A percentile compares a stretch with the other conserved stretches of the same genome.
phyloP scores from a whole-genome alignment of 1,140 invertebrate species.

The Neodiprion virginianus region DNA sequence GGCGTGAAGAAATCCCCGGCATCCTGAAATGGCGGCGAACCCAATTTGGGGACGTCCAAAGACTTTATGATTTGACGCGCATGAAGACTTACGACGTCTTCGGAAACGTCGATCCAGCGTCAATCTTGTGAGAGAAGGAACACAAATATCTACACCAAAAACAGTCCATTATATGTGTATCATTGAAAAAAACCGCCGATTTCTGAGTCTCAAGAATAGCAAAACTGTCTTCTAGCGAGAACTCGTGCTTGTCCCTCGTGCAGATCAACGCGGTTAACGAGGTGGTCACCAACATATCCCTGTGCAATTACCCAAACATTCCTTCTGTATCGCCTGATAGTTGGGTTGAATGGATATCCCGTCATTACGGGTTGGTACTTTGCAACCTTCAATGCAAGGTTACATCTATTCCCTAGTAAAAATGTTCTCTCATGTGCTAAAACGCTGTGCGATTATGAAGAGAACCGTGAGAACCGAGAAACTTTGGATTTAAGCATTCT shows the following conservation, averaged over 20 bases:
- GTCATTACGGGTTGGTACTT: conserved; percentile 59
- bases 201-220: background rate
- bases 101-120: conserved; percentile 28
- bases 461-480: conserved; percentile 9
- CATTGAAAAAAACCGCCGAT: background rate
- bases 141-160: background rate
- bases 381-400: background rate
- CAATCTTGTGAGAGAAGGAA: conserved; percentile 29
- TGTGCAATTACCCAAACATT: conserved; percentile 63
- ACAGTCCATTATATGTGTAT: background rate
- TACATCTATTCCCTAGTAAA: background rate
- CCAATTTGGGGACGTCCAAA: conserved; percentile 22
- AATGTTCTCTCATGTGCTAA: background rate
- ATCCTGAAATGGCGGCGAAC: conserved; percentile 4
- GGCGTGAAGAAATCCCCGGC: background rate
- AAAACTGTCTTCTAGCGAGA: conserved; percentile 50
- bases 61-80: conserved; percentile 21
- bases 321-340: conserved; percentile 57
- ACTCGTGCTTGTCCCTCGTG: conserved; percentile 52
- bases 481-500: conserved; percentile 13
- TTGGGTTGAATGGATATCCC: conserved; percentile 63
- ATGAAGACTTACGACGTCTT: conserved; percentile 33
- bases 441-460: background rate
- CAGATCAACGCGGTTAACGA: conserved; percentile 53
- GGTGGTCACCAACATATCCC: conserved; percentile 58